Evolutionary conservation across 2,888 invertebrate genomes (phyloP), one percentile per base, ranked within the genome.

Genomic region (Labia minor): DNA sequence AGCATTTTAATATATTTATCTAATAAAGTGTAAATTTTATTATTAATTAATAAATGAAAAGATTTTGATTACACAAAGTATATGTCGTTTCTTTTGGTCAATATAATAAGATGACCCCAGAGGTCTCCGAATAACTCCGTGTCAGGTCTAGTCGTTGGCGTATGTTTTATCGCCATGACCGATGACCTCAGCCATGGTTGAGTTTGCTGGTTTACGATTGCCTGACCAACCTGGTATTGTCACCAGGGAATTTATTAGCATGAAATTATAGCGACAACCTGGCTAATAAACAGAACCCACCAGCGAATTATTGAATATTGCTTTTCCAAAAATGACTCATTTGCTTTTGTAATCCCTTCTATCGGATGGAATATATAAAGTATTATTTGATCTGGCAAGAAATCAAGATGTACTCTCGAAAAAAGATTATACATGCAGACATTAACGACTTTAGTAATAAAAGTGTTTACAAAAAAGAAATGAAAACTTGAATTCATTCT

Each of bases 51-150:
- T n/a, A n/a, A n/a, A n/a, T n/a, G n/a, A n/a, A n/a, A n/a, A n/a
- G n/a, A n/a, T n/a, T 49, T 16, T 4, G 49, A 16, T 49, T 49
- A 8, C 49, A 49, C 49, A 49, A 8, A n/a, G 49, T 49, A 16
- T 49, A 33, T 49, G 6, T 49, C 2, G 49, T 49, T 8, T 49
- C 49, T 49, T 49, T n/a, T 49, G 49, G 16, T 16, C 49, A 49
- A 49, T 49, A 49, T 49, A n/a, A n/a, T n/a, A 49, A n/a, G 49
- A 49, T 49, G 49, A 49, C 49, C 49, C 33, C 49, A 14, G n/a
- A 49, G 49, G 49, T 49, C 49, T 49, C 49, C n/a, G 49, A 16
- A 4, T 49, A 49, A 49, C 49, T 49, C 3, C 6, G 6, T 49
- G 49, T 49, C 49, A 14, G 49, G 49, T 2, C 49, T 49, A 14